These are phyloP conservation scores for Lamproptera curius DNA, from an alignment of 2,888 invertebrate genomes.

Conservation along the genomic window DNA sequence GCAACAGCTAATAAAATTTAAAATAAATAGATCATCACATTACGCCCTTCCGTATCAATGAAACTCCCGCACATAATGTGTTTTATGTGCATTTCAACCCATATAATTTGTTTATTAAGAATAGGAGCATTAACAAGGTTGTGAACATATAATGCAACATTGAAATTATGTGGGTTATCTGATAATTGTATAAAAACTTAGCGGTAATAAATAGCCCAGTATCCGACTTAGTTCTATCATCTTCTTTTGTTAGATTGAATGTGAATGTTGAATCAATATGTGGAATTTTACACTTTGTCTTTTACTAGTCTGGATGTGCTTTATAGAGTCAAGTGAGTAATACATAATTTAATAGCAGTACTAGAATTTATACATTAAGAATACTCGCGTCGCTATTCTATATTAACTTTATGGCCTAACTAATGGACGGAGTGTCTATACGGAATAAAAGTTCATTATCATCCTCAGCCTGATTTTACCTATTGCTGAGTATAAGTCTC, in stretches of 20 bases:
- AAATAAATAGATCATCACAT: too few relatives aligned
- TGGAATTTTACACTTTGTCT: slow-evolving; percentile 6
- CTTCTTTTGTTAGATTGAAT: background rate
- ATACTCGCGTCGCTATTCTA: too few relatives aligned
- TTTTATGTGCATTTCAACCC: background rate
- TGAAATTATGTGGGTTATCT: slow-evolving; percentile 12
- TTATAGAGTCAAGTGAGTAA: slow-evolving; percentile 8
- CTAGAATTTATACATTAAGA: too few relatives aligned
- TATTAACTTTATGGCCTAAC: too few relatives aligned
- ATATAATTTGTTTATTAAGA: background rate
- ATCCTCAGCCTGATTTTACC: too few relatives aligned
- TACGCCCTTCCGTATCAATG: too few relatives aligned
- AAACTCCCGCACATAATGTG: background rate
- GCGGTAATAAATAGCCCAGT: background rate
- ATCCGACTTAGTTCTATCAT: background rate
- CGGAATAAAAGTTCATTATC: too few relatives aligned
- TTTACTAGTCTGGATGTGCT: background rate
- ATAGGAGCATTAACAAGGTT: background rate
- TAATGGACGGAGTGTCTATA: too few relatives aligned
- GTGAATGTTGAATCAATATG: slow-evolving; percentile 5
- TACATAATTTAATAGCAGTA: background rate
- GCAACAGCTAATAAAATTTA: too few relatives aligned
- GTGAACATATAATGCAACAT: background rate
- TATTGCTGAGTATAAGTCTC: too few relatives aligned
- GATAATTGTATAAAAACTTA: slow-evolving; percentile 7